These are phyloP conservation scores for Numenius arquata DNA, from an alignment of 2,113 vertebrate species.

Conservation along the genomic window DNA sequence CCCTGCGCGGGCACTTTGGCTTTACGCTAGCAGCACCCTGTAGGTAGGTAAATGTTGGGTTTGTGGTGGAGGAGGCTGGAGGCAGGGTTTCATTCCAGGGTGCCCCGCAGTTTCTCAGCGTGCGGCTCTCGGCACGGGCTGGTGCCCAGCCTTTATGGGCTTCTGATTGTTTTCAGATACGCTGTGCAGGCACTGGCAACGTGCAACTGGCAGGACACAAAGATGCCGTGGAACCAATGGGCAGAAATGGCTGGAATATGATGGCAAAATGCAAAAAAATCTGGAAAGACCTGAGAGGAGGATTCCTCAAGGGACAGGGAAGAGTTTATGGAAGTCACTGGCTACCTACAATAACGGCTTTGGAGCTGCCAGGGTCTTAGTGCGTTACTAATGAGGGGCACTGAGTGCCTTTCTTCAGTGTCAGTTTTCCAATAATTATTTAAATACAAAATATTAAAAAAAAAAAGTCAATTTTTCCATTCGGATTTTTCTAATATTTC, in stretches of 20 bases:
- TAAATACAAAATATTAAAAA: neutral
- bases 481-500: neutral
- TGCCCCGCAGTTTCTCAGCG: neutral
- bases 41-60: neutral
- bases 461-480: neutral
- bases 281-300: neutral
- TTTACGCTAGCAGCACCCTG: neutral
- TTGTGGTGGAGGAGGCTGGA: neutral
- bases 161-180: neutral
- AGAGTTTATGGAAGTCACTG: neutral
- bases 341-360: neutral
- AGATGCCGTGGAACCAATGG: neutral
- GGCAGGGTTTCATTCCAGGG: neutral
- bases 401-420: neutral
- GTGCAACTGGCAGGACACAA: neutral
- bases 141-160: neutral
- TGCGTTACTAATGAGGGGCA: neutral
- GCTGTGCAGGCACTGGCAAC: neutral
- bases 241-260: neutral
- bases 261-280: neutral
- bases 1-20: neutral
- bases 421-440: neutral
- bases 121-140: neutral
- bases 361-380: neutral
- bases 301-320: neutral